Evolutionary conservation across 37 sponge, comb jelly and placozoan genomes (phyloP).

Genomic region (Oopsacas minuta): DNA sequence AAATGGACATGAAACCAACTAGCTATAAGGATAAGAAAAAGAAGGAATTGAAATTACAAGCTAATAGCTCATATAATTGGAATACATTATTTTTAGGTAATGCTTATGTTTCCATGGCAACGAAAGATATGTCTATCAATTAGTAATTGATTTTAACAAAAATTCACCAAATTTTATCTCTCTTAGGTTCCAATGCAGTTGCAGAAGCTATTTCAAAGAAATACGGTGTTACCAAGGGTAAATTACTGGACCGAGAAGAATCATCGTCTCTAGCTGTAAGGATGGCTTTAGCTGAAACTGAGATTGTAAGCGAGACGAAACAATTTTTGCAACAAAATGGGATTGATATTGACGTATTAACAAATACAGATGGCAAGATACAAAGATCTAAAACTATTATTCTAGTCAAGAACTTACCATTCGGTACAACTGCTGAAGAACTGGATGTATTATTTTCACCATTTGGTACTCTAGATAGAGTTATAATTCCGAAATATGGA

Average conservation of each 20-base stretch:
- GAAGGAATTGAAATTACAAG: slow-evolving; percentile 39
- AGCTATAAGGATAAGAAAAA: slow-evolving; percentile 69
- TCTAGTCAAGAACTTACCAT: slow-evolving; percentile 79
- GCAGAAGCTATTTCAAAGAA: slow-evolving; percentile 63
- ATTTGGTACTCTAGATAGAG: slow-evolving; percentile 46
- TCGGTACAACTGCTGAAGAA: slow-evolving; percentile 46
- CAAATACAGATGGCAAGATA: slow-evolving; percentile 15
- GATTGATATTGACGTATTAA: slow-evolving; percentile 61
- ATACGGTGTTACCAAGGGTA: slow-evolving; percentile 48
- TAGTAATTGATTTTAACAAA: neutral
- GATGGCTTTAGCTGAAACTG: slow-evolving; percentile 89
- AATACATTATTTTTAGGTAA: slow-evolving; percentile 74
- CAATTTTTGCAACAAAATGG: slow-evolving; percentile 70
- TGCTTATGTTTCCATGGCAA: too few relatives aligned
- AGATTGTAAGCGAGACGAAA: slow-evolving; percentile 66
- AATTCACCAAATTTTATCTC: neutral
- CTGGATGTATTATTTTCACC: slow-evolving; percentile 53
- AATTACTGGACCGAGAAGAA: slow-evolving; percentile 45
- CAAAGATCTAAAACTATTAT: slow-evolving; percentile 74
- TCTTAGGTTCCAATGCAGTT: slow-evolving; percentile 65
- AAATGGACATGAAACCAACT: neutral
- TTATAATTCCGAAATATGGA: slow-evolving; percentile 80
- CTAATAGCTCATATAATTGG: slow-evolving; percentile 66
- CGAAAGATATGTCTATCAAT: too few relatives aligned
- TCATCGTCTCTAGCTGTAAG: slow-evolving; percentile 56